Evolutionary conservation across 1,140 invertebrate genomes (phyloP), one percentile per base, ranked within the genome.

Genomic region (Drosophila persimilis): DNA sequence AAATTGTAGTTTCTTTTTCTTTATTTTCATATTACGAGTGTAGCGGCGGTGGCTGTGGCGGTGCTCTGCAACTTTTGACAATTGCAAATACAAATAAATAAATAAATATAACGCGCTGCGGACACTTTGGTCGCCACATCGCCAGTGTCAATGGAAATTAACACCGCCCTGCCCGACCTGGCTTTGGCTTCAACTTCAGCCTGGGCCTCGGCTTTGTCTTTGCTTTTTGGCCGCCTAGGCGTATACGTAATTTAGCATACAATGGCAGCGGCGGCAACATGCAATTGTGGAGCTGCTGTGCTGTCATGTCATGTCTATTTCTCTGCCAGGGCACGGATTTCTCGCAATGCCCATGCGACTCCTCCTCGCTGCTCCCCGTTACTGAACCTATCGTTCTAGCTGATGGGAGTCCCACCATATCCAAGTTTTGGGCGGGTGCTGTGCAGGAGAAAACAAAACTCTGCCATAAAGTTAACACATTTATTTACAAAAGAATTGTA

Each of bases 121-220:
- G 52, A 67, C 53, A 61, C 48, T 20, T 29, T 54, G 67, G 50
- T 55, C 72, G 53, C 61, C 50, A 75, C 77, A 80, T 55, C 66
- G 65, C 57, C 80, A 84, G 83, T 88, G 83, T 88, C 83, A 86
- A 72, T 88, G 83, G 66, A 88, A 88, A 86, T 86, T 88, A 86
- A 86, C 83, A 86, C 83, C 83, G 74, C 65, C 29, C 35, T 11
- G 35, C 56, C 46, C 44, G 72, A 39, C 50, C 47, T 64, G 59
- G 45, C 80, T 62, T 74, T 65, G 75, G 60, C 80, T 47, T 45
- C 41, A 41, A 39, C 35, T 13, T 13, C 35, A 39, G 35, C 35
- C 35, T 39, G 35, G 35, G 35, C 35, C 35, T 39, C 35, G 35
- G 44, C 67, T 60, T 64, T 69, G 65, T 55, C 51, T 69, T 63